Evolutionary conservation across 2,888 invertebrate genomes (phyloP).

Genomic region (Polymixis lichenea): DNA sequence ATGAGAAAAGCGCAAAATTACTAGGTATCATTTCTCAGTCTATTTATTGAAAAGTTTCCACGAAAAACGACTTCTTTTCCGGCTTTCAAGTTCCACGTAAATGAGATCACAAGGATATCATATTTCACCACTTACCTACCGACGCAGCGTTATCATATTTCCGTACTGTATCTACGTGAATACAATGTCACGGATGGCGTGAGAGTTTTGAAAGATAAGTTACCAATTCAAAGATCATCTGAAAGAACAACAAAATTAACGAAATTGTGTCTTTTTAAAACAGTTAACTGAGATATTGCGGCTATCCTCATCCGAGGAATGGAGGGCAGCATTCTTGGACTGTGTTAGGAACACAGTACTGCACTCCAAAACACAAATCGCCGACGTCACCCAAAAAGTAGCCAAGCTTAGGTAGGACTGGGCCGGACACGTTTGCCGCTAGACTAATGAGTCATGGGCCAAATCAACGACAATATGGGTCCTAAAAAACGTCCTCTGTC

Average conservation of each 20-base stretch:
- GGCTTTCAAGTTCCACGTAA: neutral
- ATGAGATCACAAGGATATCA: neutral
- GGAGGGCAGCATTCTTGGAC: too few species aligned
- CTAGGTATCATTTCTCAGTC: neutral
- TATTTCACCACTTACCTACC: slow-evolving; percentile 19
- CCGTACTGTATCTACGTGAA: neutral
- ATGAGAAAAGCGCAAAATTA: neutral
- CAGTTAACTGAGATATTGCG: neutral
- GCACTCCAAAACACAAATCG: too few species aligned
- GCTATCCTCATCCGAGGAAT: too few species aligned
- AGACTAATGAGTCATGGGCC: too few species aligned
- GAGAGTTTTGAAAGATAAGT: neutral
- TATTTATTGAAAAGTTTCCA: neutral
- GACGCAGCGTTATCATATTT: slow-evolving; percentile 26
- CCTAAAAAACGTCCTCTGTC: too few species aligned
- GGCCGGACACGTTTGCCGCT: too few species aligned
- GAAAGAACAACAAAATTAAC: too few species aligned
- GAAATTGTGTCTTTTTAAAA: neutral
- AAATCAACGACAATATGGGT: too few species aligned
- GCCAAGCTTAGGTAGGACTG: too few species aligned
- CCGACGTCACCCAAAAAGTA: too few species aligned
- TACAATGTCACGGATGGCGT: neutral
- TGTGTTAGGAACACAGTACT: too few species aligned
- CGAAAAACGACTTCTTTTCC: neutral
- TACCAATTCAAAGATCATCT: neutral